Conservation (phyloP, 2,888 invertebrate species). For the Conistra vaccinii region DNA sequence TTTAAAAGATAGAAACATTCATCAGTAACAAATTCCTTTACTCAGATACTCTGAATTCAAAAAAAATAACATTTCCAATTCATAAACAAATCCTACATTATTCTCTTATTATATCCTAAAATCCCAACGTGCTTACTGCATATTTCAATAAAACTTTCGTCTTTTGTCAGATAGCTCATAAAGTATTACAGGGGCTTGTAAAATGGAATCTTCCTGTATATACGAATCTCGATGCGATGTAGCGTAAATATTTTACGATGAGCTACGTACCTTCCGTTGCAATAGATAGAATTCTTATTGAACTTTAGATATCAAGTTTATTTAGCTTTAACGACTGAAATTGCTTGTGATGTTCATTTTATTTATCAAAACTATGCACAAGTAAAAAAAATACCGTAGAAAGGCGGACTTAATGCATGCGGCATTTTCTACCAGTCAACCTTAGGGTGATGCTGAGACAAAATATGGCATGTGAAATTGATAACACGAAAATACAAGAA, state of each 20-base stretch:
- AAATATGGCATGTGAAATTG: too few species aligned
- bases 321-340: constrained; percentile 30
- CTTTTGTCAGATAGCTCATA: constrained; percentile 45
- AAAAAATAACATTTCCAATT: constrained; percentile 14
- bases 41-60: not conserved
- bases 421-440: too few species aligned
- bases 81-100: constrained; percentile 7
- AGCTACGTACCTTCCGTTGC: constrained; percentile 29
- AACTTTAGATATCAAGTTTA: constrained; percentile 31
- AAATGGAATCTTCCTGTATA: constrained; percentile 46
- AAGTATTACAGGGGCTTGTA: constrained; percentile 52
- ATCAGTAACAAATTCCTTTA: not conserved
- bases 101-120: constrained; percentile 17
- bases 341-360: constrained; percentile 29
- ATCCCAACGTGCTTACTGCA: constrained; percentile 33
- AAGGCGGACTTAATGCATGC: too few species aligned
- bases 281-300: constrained; percentile 51
- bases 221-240: constrained; percentile 44
- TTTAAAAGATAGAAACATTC: too few species aligned
- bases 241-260: constrained; percentile 60
- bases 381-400: too few species aligned
- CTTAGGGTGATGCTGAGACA: too few species aligned
- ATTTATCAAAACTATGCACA: too few species aligned
- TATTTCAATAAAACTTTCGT: constrained; percentile 47
- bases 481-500: too few species aligned